phyloP scores from a whole-genome alignment of 2,797 vertebrate genomes.

The Spheniscus humboldti region DNA sequence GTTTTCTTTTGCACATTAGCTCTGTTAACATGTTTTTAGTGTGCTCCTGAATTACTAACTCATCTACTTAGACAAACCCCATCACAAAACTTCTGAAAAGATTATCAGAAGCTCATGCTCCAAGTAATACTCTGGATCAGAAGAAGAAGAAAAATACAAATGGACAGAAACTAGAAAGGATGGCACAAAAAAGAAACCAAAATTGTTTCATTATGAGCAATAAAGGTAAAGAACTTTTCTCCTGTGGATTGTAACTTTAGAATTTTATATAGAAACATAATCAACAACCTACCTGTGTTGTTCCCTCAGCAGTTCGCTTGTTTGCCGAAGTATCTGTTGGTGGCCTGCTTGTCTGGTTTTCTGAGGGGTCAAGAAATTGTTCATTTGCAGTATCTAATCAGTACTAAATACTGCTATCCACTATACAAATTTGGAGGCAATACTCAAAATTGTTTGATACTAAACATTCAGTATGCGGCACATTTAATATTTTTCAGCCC shows the following conservation, averaged over 20 bases:
- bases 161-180: not conserved
- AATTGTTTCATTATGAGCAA: not conserved
- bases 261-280: conserved; percentile 18
- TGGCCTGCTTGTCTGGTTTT: conserved; percentile 83
- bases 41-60: not conserved
- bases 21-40: not conserved
- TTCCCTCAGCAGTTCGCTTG: conserved; percentile 71
- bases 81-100: not conserved
- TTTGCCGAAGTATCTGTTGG: conserved; percentile 72
- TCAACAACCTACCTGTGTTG: conserved; percentile 70
- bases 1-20: not conserved
- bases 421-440: not conserved
- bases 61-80: not conserved
- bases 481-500: not conserved
- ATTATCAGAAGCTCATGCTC: not conserved
- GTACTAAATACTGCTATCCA: not conserved
- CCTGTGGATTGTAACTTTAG: conserved; percentile 48
- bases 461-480: not conserved
- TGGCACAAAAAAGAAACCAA: not conserved
- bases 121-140: not conserved
- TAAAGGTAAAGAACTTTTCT: not conserved
- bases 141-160: conserved; percentile 11
- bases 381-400: conserved; percentile 32
- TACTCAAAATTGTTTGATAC: not conserved
- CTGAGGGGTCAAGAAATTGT: conserved; percentile 73